Conservation (phyloP, 2,888 invertebrate species). For the Watsonalla binaria region DNA sequence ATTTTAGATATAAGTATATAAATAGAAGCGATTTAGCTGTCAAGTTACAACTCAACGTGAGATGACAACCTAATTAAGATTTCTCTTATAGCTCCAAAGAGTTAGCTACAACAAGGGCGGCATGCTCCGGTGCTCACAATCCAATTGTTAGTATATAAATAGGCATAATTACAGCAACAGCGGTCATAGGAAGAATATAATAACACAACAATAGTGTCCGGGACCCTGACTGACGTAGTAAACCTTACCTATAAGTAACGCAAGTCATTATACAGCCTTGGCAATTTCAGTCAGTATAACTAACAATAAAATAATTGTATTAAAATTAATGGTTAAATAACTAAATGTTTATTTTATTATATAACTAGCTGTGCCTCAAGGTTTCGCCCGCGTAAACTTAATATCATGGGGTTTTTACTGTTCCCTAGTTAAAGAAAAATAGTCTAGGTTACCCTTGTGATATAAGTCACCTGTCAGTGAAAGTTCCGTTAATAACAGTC, state of each 20-base stretch:
- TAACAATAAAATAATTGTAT: slow-evolving; percentile 21
- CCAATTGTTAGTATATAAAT: neutral
- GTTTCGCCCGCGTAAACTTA: too few relatives aligned
- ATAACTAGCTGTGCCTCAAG: too few relatives aligned
- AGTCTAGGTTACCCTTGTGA: too few relatives aligned
- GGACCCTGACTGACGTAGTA: neutral
- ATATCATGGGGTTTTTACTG: too few relatives aligned
- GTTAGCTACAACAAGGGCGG: neutral
- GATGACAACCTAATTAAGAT: neutral
- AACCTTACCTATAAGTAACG: neutral
- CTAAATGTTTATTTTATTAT: slow-evolving; percentile 2
- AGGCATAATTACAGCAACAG: neutral
- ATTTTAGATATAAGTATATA: too few relatives aligned
- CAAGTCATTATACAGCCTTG: slow-evolving; percentile 10
- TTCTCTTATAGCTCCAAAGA: neutral
- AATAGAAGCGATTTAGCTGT: too few relatives aligned
- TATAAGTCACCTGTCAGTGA: too few relatives aligned
- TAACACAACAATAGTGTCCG: neutral
- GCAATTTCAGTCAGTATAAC: slow-evolving; percentile 16
- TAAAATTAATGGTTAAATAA: slow-evolving; percentile 14
- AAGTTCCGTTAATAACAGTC: too few relatives aligned
- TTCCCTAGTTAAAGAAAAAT: too few relatives aligned
- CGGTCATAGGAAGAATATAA: neutral
- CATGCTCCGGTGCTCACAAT: neutral
- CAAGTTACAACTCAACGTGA: neutral